Percentiles rank a stretch among this genome's conserved stretches.
These are phyloP conservation scores for Scaptomyza caliginosa DNA, from an alignment of 2,888 invertebrate genomes.

Conservation along the genomic window DNA sequence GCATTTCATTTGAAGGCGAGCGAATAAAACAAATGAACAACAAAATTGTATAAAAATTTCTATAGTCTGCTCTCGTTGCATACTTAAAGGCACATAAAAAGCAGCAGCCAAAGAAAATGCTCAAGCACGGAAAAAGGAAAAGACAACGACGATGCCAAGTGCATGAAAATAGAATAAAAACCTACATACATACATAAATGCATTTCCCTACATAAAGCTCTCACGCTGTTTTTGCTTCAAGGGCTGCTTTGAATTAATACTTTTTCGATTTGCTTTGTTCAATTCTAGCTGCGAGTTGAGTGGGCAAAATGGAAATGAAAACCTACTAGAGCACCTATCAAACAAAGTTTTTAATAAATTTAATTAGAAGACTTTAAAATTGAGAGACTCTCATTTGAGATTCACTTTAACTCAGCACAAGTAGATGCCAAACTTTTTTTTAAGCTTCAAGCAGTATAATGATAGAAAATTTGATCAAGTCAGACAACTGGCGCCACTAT, in stretches of 20 bases:
- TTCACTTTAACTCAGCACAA: not conserved
- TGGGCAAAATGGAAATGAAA: not conserved
- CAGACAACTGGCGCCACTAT: slow-evolving; percentile 56
- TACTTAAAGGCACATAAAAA: slow-evolving; percentile 58
- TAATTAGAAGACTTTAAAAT: not conserved
- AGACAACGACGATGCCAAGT: slow-evolving; percentile 56
- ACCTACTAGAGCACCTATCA: not conserved
- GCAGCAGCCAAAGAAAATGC: slow-evolving; percentile 32
- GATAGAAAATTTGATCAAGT: slow-evolving; percentile 30
- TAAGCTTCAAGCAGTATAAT: slow-evolving; percentile 20
- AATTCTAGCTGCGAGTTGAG: slow-evolving; percentile 18
- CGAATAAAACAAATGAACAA: slow-evolving; percentile 74
- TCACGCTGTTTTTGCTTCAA: not conserved
- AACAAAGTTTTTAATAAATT: not conserved
- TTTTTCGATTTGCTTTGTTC: slow-evolving; percentile 60
- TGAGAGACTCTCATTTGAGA: too few relatives aligned
- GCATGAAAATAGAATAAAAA: slow-evolving; percentile 45
- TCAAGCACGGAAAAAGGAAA: slow-evolving; percentile 55
- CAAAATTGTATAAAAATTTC: slow-evolving; percentile 79
- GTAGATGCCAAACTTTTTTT: slow-evolving; percentile 5
- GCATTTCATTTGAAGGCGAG: slow-evolving; percentile 32
- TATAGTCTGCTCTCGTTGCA: slow-evolving; percentile 57
- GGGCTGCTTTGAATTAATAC: slow-evolving; percentile 61
- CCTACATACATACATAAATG: slow-evolving; percentile 26
- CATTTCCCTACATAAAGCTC: slow-evolving; percentile 27